Evolutionary conservation across 2,888 invertebrate species (phyloP).

Genomic region (Trypoxylon attenuatum): DNA sequence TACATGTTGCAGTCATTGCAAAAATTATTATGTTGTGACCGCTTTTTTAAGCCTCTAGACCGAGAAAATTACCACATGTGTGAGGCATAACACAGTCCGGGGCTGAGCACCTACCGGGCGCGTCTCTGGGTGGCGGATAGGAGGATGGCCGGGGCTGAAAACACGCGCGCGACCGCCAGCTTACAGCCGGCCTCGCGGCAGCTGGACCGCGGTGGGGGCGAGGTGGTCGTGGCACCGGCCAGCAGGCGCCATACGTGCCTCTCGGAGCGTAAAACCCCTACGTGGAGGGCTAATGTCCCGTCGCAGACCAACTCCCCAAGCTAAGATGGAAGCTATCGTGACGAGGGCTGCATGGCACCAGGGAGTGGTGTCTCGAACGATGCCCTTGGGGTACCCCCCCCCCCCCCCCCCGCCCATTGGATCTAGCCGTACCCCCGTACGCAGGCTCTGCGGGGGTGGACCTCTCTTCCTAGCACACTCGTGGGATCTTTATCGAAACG

Average conservation of each 20-base stretch:
- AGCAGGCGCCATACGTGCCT: background rate
- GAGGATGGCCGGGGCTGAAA: no score
- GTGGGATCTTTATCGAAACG: background rate
- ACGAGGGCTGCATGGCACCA: background rate
- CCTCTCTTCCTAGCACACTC: background rate
- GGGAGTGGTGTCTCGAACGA: conserved; percentile 1
- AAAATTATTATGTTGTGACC: no score
- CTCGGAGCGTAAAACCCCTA: background rate
- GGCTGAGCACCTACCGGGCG: no score
- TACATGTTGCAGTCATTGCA: no score
- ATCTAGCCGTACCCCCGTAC: background rate
- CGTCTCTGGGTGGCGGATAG: no score
- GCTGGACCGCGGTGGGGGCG: no score
- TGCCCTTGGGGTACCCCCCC: background rate
- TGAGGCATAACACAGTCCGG: no score
- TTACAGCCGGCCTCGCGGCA: no score
- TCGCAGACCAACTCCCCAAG: background rate
- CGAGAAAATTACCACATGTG: no score
- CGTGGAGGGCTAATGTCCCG: background rate
- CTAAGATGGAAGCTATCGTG: conserved; percentile 6
- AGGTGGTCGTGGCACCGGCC: no score
- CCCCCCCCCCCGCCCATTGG: background rate
- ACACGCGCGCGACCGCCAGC: no score
- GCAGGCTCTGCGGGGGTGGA: background rate
- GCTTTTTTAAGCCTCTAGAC: no score